phyloP scores from a whole-genome alignment of 2,797 vertebrate species.

The Triplophysa bombifrons region DNA sequence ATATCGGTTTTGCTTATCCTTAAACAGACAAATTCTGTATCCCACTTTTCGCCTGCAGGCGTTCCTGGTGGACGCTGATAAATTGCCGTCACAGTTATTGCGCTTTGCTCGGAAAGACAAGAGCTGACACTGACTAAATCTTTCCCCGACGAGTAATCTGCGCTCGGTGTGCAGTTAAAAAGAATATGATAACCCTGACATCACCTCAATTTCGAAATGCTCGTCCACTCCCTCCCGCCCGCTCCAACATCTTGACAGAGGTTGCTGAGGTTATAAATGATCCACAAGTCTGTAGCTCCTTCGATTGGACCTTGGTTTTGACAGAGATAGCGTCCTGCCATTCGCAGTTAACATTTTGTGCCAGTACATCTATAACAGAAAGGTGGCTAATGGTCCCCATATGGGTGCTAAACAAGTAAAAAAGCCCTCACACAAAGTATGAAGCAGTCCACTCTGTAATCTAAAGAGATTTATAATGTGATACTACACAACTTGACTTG shows the following conservation, averaged over 20 bases:
- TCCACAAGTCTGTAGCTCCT: conserved; percentile 14
- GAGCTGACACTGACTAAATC: conserved; percentile 19
- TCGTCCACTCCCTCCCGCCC: conserved; percentile 16
- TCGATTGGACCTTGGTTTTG: not conserved
- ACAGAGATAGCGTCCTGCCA: not conserved
- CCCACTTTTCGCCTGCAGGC: conserved; percentile 16
- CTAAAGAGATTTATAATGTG: not conserved
- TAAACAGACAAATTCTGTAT: conserved; percentile 27
- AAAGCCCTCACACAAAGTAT: not conserved
- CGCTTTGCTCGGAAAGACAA: conserved; percentile 36
- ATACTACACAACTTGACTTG: not conserved
- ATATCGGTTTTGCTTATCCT: conserved; percentile 29
- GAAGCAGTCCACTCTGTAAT: not conserved
- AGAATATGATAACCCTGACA: conserved; percentile 51
- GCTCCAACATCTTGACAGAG: conserved; percentile 22
- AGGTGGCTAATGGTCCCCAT: conserved; percentile 15
- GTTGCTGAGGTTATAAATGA: conserved; percentile 37
- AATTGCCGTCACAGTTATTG: conserved; percentile 30
- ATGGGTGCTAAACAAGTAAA: conserved; percentile 10
- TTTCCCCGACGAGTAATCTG: conserved; percentile 29
- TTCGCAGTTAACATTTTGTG: conserved; percentile 21
- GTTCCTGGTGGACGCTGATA: conserved; percentile 39
- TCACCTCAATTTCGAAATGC: conserved; percentile 38
- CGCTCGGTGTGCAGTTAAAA: conserved; percentile 30
- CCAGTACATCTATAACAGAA: conserved; percentile 16